Percentiles rank a stretch among this genome's conserved stretches.
phyloP scores from a whole-genome alignment of 2,113 vertebrate species.

The Oreotrochilus melanogaster region DNA sequence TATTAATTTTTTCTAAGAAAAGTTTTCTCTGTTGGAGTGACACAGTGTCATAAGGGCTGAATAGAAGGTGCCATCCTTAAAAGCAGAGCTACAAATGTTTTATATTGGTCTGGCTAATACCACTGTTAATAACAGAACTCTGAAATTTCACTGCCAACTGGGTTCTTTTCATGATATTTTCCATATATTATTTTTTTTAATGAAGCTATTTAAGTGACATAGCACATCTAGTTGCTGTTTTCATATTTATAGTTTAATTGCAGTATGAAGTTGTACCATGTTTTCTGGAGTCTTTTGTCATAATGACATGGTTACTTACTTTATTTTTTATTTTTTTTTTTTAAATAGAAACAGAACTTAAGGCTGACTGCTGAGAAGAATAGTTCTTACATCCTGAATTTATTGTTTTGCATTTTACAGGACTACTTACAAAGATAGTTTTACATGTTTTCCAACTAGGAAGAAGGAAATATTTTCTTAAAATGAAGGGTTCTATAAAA shows the following conservation, averaged over 20 bases:
- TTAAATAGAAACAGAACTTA: background rate
- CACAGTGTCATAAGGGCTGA: background rate
- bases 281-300: slow-evolving; percentile 1
- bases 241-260: background rate
- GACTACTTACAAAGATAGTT: background rate
- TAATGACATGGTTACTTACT: background rate
- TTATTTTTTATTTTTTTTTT: background rate
- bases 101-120: background rate
- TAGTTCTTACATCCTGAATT: background rate
- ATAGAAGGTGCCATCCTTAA: background rate
- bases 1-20: background rate
- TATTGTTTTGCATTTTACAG: background rate
- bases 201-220: background rate
- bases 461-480: background rate
- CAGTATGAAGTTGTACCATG: background rate
- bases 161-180: background rate
- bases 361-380: background rate
- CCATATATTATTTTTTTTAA: background rate
- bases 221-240: background rate
- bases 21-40: background rate
- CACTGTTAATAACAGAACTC: background rate
- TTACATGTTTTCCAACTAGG: background rate
- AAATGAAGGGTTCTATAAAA: background rate
- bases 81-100: background rate
- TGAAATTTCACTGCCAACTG: background rate